Conservation (phyloP, 1,140 invertebrate genomes). For the Bilobella aurantiaca region DNA sequence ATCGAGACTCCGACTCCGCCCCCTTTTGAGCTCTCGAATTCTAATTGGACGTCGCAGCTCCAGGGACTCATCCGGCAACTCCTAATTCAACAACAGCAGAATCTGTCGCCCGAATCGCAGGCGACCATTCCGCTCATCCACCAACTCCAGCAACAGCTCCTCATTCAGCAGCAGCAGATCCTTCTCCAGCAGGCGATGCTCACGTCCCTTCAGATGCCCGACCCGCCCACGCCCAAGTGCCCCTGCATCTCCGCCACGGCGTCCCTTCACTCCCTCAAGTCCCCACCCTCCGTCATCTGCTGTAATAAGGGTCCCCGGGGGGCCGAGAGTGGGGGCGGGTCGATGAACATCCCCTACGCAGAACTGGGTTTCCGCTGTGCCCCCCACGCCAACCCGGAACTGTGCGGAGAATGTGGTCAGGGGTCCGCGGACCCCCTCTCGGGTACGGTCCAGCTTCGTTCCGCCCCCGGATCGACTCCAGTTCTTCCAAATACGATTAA, state of each 20-base stretch:
- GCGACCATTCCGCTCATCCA: conserved; percentile 29
- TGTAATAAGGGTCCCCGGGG: too few relatives aligned
- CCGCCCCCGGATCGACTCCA: neutral
- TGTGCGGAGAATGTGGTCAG: too few relatives aligned
- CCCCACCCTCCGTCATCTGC: conserved; percentile 1
- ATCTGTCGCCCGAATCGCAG: conserved; percentile 28
- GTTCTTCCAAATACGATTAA: neutral
- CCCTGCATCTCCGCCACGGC: conserved; percentile 28
- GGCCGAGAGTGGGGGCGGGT: neutral
- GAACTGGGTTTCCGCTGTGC: conserved; percentile 2
- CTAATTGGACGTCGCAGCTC: conserved; percentile 27
- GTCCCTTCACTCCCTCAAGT: conserved; percentile 39
- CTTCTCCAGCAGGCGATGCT: conserved; percentile 43
- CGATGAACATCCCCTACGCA: neutral
- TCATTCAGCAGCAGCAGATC: conserved; percentile 40
- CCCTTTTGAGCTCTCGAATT: conserved; percentile 11
- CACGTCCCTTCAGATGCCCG: conserved; percentile 40
- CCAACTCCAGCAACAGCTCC: conserved; percentile 38
- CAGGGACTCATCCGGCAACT: conserved; percentile 32
- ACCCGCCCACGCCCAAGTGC: conserved; percentile 28
- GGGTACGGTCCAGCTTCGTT: too few relatives aligned
- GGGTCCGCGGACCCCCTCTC: too few relatives aligned
- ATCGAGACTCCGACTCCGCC: conserved; percentile 40
- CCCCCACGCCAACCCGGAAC: conserved; percentile 13
- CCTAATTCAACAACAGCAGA: conserved; percentile 32